phyloP scores from a whole-genome alignment of 2,888 invertebrate species.

The Saturnia pavonia region DNA sequence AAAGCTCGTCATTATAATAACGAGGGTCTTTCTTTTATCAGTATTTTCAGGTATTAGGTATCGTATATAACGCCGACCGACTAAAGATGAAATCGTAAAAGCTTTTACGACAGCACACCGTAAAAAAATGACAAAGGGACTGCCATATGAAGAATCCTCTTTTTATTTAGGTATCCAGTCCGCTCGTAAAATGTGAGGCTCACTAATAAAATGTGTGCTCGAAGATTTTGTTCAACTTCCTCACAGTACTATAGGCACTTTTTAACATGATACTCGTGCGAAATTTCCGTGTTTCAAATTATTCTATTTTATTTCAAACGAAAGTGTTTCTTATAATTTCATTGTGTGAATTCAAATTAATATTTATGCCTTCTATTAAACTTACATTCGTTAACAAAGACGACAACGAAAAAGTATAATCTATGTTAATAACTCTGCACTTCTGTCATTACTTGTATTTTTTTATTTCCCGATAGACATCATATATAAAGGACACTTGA shows the following conservation, averaged over 20 bases:
- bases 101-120: constrained; percentile 69
- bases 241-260: constrained; percentile 49
- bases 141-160: constrained; percentile 67
- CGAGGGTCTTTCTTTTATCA: constrained; percentile 34
- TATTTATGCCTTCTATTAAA: too few relatives aligned
- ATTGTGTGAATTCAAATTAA: too few relatives aligned
- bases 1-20: constrained; percentile 36
- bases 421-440: too few relatives aligned
- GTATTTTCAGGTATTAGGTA: constrained; percentile 43
- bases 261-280: constrained; percentile 43
- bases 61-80: constrained; percentile 37
- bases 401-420: too few relatives aligned
- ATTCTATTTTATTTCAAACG: constrained; percentile 30
- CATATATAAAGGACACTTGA: too few relatives aligned
- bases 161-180: constrained; percentile 68
- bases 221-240: constrained; percentile 53
- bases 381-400: too few relatives aligned
- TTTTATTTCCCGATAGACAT: too few relatives aligned
- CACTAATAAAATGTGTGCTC: constrained; percentile 67
- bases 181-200: constrained; percentile 67
- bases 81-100: constrained; percentile 70
- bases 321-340: neutral
- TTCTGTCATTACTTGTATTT: too few relatives aligned
- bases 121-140: constrained; percentile 72
- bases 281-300: constrained; percentile 34